Conservation (phyloP, 92 coral and sea anemone species). For the Heteractis magnifica region DNA sequence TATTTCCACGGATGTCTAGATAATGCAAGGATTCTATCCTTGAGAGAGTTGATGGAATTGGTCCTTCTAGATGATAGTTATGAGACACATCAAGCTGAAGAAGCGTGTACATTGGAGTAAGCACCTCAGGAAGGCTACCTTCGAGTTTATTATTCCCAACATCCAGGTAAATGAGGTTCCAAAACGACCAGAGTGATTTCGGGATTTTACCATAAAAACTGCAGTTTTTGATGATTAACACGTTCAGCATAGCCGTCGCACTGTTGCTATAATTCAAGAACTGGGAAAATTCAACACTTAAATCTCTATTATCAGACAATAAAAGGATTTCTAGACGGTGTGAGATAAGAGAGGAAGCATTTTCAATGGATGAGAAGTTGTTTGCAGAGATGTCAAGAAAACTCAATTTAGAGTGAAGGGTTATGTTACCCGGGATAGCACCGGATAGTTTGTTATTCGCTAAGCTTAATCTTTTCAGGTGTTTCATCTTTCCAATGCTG, state of each 20-base stretch:
- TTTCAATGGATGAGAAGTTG: slow-evolving; percentile 7
- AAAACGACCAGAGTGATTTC: slow-evolving; percentile 23
- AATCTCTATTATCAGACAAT: slow-evolving; percentile 17
- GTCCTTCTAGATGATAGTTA: slow-evolving; percentile 18
- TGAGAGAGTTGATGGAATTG: slow-evolving; percentile 23
- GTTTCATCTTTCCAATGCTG: slow-evolving; percentile 15
- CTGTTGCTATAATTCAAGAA: not conserved
- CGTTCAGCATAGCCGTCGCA: slow-evolving; percentile 1
- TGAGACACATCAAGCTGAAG: slow-evolving; percentile 28
- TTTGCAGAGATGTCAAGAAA: slow-evolving; percentile 24
- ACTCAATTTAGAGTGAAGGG: not conserved
- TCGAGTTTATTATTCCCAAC: slow-evolving; percentile 13
- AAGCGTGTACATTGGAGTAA: slow-evolving; percentile 7
- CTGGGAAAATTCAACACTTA: not conserved
- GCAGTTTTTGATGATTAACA: slow-evolving; percentile 29
- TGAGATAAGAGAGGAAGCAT: not conserved
- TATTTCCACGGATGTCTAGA: slow-evolving; percentile 30
- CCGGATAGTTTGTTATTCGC: slow-evolving; percentile 23
- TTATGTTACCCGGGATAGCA: slow-evolving; percentile 1
- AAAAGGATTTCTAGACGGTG: slow-evolving; percentile 20
- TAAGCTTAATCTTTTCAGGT: slow-evolving; percentile 17
- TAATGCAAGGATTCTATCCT: slow-evolving; percentile 13
- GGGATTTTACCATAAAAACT: slow-evolving; percentile 25
- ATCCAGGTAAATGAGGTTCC: slow-evolving; percentile 24
- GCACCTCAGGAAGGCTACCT: slow-evolving; percentile 21